These are phyloP conservation scores for Decapterus maruadsi DNA, from an alignment of 2,797 vertebrate species.

Conservation along the genomic window DNA sequence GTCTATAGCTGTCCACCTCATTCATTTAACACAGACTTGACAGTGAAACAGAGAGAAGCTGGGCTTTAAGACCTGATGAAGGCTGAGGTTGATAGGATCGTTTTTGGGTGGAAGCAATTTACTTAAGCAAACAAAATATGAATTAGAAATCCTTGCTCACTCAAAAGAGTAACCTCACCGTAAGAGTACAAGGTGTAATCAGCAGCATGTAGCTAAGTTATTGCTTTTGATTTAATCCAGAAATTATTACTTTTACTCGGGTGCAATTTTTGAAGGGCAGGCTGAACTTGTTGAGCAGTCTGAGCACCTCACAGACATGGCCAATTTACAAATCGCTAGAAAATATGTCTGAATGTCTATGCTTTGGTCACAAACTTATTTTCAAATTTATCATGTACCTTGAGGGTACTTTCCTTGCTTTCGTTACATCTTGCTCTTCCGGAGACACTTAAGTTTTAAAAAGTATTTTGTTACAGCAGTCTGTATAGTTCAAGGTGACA, in stretches of 20 bases:
- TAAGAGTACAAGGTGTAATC: slow-evolving; percentile 22
- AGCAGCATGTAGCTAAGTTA: slow-evolving; percentile 34
- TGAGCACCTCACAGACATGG: slow-evolving; percentile 8
- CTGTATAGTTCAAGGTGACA: slow-evolving; percentile 16
- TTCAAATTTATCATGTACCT: slow-evolving; percentile 6
- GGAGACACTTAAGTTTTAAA: slow-evolving; percentile 8
- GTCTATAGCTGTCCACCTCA: slow-evolving; percentile 51
- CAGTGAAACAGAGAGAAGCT: slow-evolving; percentile 30
- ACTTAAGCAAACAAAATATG: slow-evolving; percentile 18
- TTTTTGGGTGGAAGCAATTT: slow-evolving; percentile 24
- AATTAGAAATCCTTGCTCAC: slow-evolving; percentile 31
- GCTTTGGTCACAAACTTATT: slow-evolving; percentile 10
- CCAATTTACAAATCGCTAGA: slow-evolving; percentile 19
- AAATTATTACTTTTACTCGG: slow-evolving; percentile 37
- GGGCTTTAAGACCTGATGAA: slow-evolving; percentile 28
- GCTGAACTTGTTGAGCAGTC: slow-evolving; percentile 11
- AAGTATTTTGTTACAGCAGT: slow-evolving; percentile 12
- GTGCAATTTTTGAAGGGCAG: slow-evolving; percentile 37
- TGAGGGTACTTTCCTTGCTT: background rate
- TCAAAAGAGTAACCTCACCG: slow-evolving; percentile 10
- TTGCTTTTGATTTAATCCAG: slow-evolving; percentile 24
- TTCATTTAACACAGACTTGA: slow-evolving; percentile 45
- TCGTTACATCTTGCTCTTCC: background rate
- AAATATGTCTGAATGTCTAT: background rate
- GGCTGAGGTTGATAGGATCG: slow-evolving; percentile 44